A percentile compares a stretch with the other conserved stretches of the same genome.
Conservation (phyloP, 2,797 vertebrate species). For the Dendrocincla fuliginosa region DNA sequence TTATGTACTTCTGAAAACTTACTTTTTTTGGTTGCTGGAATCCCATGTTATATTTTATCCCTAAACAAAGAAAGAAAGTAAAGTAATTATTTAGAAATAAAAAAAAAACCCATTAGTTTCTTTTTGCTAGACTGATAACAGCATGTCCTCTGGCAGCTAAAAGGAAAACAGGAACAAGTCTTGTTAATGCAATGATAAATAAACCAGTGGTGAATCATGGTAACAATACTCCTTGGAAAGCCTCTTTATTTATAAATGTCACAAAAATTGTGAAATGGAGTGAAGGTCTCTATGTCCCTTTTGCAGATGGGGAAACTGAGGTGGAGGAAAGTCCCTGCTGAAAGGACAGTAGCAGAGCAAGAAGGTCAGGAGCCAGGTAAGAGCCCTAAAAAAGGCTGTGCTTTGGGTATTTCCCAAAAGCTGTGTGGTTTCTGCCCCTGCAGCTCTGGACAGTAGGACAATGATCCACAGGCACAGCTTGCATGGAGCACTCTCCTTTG, state of each 20-base stretch:
- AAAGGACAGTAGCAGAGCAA: neutral
- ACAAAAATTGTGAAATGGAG: neutral
- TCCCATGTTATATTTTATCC: conserved; percentile 75
- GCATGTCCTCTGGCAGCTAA: neutral
- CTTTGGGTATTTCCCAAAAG: neutral
- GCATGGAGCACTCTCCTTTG: neutral
- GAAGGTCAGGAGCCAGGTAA: neutral
- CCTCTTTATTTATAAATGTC: neutral
- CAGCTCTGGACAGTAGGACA: neutral
- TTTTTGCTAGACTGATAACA: neutral
- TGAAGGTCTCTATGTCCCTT: neutral
- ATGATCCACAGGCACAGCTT: neutral
- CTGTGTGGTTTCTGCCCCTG: neutral
- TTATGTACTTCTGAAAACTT: conserved; percentile 48
- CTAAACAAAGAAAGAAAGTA: conserved; percentile 71
- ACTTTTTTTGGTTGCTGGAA: conserved; percentile 75
- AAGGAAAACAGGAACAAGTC: neutral
- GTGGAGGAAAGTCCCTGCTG: neutral
- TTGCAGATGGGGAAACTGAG: neutral
- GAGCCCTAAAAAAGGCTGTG: neutral
- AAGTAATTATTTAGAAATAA: conserved; percentile 27
- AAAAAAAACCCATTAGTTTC: neutral
- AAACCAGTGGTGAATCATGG: neutral
- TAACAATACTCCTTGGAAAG: neutral
- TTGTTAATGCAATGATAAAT: neutral